Evolutionary conservation across 53 echinoderm and acorn worm genomes (phyloP).

Genomic region (Hippasteria phrygiana): DNA sequence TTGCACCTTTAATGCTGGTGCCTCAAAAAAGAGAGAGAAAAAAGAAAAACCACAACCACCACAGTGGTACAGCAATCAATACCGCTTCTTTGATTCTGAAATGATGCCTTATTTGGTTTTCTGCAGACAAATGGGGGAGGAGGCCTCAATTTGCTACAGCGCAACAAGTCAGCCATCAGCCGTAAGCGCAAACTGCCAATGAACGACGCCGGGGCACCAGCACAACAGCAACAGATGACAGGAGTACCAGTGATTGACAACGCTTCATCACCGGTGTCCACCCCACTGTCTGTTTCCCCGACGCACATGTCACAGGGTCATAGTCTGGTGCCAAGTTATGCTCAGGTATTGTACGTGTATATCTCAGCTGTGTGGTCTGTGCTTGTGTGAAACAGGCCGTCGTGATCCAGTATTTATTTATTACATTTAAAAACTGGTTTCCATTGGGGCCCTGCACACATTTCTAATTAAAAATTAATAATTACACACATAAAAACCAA

Average conservation of each 20-base stretch:
- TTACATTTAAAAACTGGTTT: too few species aligned
- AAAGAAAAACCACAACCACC: too few species aligned
- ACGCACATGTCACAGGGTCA: constrained; percentile 43
- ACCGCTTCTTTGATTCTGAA: too few species aligned
- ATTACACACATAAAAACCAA: too few species aligned
- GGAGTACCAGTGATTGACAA: constrained; percentile 48
- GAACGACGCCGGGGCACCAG: constrained; percentile 27
- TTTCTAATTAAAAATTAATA: too few species aligned
- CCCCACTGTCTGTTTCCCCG: constrained; percentile 39
- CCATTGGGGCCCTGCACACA: too few species aligned
- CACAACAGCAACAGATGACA: not conserved
- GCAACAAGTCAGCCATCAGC: constrained; percentile 61
- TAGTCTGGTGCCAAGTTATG: constrained; percentile 41
- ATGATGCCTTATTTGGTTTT: too few species aligned
- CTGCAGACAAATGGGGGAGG: constrained; percentile 36
- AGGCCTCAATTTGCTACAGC: not conserved
- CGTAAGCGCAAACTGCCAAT: constrained; percentile 68
- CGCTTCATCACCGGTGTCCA: constrained; percentile 20
- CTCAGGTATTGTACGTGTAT: constrained; percentile 29
- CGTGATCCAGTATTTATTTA: too few species aligned
- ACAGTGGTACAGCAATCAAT: too few species aligned
- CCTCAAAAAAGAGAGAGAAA: too few species aligned
- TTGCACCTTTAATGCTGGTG: too few species aligned
- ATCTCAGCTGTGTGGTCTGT: not conserved
- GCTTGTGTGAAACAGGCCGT: not conserved